Evolutionary conservation across 2,797 vertebrate species (phyloP), one percentile per base, ranked within the genome.

Genomic region (Knipowitschia caucasica): DNA sequence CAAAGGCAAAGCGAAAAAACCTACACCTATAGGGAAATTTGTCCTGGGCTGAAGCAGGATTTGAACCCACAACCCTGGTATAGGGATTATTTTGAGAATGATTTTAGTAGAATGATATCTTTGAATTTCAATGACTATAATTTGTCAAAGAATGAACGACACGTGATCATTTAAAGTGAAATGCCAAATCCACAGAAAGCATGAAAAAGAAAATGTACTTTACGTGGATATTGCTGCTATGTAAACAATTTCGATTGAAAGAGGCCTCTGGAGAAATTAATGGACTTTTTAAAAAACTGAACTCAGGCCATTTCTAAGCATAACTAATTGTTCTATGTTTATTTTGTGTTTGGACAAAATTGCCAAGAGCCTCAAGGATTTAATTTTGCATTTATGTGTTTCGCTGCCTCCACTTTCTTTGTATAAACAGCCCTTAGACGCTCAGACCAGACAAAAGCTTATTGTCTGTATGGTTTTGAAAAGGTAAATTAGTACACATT

Each of bases 401-500:
- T 60, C 59, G 59, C 52, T 62, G 27, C 50, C 67, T 64, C 51
- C 56, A 65, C 53, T 40, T 33, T 29, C 40, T 57, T 44, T 64
- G 62, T 78, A 69, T 63, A 69, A 74, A 77, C 62, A 73, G 67
- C 53, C 39, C 36, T 33, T 49, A 56, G 62, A 63, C 58, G 66
- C 38, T 3, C 17, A 29, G 20, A 60, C 59, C 60, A 75, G 68
- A 68, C 74, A 53, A 75, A 64, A 56, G 50, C 62, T 58, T 31
- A 12, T 53, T 64, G 59, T 75, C 76, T 66, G 51, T 54, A 58
- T 44, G 62, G 36, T 47, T 75, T 59, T 69, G 75, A 80, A 81
- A 84, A 87, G 81, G 83, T 84, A 73, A 83, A 80, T 78, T 81
- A 81, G 81, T 80, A 80, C 71, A 74, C 73, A 66, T 51, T 30